Evolutionary conservation across 1,140 invertebrate species (phyloP), one percentile per base, ranked within the genome.

Genomic region (Apis laboriosa): DNA sequence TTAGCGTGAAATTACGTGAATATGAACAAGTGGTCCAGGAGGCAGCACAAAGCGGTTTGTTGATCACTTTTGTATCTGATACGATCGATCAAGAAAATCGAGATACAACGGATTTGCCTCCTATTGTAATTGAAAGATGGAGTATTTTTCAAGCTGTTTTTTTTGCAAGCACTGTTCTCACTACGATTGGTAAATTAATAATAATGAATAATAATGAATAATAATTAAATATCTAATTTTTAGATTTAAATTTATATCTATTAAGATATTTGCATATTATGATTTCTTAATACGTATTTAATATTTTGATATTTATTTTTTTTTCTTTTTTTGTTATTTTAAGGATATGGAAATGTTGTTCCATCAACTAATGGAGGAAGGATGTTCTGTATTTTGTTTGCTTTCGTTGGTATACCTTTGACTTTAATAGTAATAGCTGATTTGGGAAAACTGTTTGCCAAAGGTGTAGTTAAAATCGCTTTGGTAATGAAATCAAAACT

Each of bases 331-430:
- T 28, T 64, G 28, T 19, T 9, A 15, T 64, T 64, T 34, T 64
- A 64, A 98, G 98, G 98, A 80, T 99, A 99, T 93, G 99, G 99
- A 68, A 98, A 99, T 92, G 97, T 99, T 85, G 98, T 98, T 19
- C 98, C 99, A 1, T 96, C 96, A 56, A 99, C 98, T 7, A 95
- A 95, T 80, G 95, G 96, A 91, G 99, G 99, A 13, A 95, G 97
- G 77, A 94, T 97, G 49, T 98, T 99, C 91, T 99, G 98, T 92
- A 98, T 99, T 68, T 94, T 98, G 21, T 99, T 99, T 92, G 98
- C 98, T 13, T 95, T 99, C 67, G 96, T 99, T 60, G 98, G 98
- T 21, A 98, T 99, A 90, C 98, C 98, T 3, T 94, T 99, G 67
- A 99, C 98, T 9, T 93, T 99, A 58, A 98, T 98, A 0, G 98